phyloP scores from a whole-genome alignment of 2,888 invertebrate genomes.

The Eugnorisma glareosa region DNA sequence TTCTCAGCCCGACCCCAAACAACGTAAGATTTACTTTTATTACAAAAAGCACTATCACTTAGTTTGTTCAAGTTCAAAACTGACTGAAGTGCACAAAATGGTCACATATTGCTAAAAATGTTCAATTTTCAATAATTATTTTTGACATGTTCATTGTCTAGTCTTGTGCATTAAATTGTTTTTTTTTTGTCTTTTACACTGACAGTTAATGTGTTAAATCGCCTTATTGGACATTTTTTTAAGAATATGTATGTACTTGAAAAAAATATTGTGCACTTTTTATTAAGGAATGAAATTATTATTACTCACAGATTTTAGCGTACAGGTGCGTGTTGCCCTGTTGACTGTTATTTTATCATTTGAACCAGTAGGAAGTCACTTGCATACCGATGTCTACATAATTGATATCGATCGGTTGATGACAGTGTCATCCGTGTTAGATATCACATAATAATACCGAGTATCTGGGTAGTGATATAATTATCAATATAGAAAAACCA shows the following conservation, averaged over 20 bases:
- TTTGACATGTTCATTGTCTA: slow-evolving; percentile 21
- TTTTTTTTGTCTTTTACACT: background rate
- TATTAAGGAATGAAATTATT: slow-evolving; percentile 14
- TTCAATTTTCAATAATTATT: slow-evolving; percentile 21
- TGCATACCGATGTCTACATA: slow-evolving; percentile 11
- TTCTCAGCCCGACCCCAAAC: slow-evolving; percentile 84
- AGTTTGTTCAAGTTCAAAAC: slow-evolving; percentile 49
- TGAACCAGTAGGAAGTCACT: slow-evolving; percentile 14
- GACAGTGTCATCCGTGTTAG: slow-evolving; percentile 22
- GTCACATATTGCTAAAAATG: slow-evolving; percentile 36
- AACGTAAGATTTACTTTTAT: slow-evolving; percentile 81
- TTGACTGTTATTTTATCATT: slow-evolving; percentile 27
- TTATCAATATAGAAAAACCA: slow-evolving; percentile 4
- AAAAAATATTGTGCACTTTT: slow-evolving; percentile 52
- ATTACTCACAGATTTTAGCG: slow-evolving; percentile 21
- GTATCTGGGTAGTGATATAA: slow-evolving; percentile 3
- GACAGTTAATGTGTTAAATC: slow-evolving; percentile 17
- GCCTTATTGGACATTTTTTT: slow-evolving; percentile 28
- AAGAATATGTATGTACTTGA: slow-evolving; percentile 21
- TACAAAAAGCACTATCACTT: slow-evolving; percentile 69
- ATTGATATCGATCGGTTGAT: slow-evolving; percentile 5
- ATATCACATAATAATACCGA: slow-evolving; percentile 24
- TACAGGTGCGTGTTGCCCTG: slow-evolving; percentile 25
- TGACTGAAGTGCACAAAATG: slow-evolving; percentile 58
- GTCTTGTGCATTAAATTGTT: background rate